Conservation (phyloP, 2,113 vertebrate genomes). For the Antennarius striatus region DNA sequence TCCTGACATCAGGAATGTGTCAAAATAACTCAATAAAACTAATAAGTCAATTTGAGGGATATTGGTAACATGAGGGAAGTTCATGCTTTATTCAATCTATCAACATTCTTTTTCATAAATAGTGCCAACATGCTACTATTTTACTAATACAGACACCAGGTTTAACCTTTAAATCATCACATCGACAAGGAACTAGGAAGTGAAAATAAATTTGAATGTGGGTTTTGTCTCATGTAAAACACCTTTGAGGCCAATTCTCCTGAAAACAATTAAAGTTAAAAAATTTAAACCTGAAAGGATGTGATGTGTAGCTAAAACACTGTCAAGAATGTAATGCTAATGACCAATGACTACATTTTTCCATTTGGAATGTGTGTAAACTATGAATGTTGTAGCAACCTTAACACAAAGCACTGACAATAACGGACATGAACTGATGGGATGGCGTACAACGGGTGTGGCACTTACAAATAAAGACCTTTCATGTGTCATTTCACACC, state of each 20-base stretch:
- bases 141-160: conserved; percentile 25
- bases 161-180: conserved; percentile 26
- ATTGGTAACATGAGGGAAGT: neutral
- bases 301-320: neutral
- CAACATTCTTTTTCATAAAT: conserved; percentile 39
- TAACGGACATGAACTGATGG: too few species aligned
- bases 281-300: neutral
- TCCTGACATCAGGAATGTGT: conserved; percentile 18
- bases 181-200: conserved; percentile 9
- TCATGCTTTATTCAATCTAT: conserved; percentile 37
- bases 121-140: conserved; percentile 37
- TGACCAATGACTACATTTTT: neutral
- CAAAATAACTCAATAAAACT: conserved; percentile 17
- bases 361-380: conserved; percentile 8
- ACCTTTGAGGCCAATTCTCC: too few species aligned
- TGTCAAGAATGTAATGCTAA: too few species aligned
- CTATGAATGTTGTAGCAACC: neutral
- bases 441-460: too few species aligned
- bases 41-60: neutral
- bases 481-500: too few species aligned
- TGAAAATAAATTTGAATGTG: conserved; percentile 1
- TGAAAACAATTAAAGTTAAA: conserved; percentile 37
- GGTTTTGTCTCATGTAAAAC: conserved; percentile 8
- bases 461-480: too few species aligned
- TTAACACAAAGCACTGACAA: too few species aligned